A percentile compares a stretch with the other conserved stretches of the same genome.
These are phyloP conservation scores for Drosophila oshimai DNA, from an alignment of 1,140 invertebrate species.

Conservation along the genomic window DNA sequence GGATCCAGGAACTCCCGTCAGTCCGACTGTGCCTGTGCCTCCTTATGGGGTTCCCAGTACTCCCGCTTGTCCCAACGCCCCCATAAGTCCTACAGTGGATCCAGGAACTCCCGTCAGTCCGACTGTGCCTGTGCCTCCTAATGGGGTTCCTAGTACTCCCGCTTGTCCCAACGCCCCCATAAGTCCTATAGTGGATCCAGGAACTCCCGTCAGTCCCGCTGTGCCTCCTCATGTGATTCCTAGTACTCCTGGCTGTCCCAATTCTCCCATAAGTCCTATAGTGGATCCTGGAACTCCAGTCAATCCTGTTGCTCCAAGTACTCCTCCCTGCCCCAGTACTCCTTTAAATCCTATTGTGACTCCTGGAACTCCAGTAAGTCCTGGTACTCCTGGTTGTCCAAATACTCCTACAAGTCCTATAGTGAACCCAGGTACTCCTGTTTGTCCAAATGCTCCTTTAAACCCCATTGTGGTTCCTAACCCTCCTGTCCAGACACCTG, in stretches of 20 bases:
- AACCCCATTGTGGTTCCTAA: background rate
- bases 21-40: too few species aligned
- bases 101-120: background rate
- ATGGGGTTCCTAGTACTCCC: background rate
- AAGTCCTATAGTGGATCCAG: conserved; percentile 1
- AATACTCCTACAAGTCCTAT: background rate
- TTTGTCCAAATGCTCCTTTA: background rate
- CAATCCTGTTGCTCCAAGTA: background rate
- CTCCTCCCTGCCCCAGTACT: conserved; percentile 2
- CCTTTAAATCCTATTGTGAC: background rate
- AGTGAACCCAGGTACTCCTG: background rate
- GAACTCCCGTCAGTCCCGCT: background rate
- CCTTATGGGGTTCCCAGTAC: too few species aligned
- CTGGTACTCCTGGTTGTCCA: background rate
- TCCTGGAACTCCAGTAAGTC: too few species aligned
- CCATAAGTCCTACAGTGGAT: conserved; percentile 1
- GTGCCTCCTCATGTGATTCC: too few species aligned
- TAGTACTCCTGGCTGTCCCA: background rate
- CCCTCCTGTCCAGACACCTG: too few species aligned
- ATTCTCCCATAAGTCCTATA: conserved; percentile 3
- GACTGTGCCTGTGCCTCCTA: too few species aligned
- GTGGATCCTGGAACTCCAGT: background rate
- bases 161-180: conserved; percentile 14
- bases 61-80: conserved; percentile 8
- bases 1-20: background rate